These are phyloP conservation scores for Rallus limicola DNA, from an alignment of 2,113 vertebrate species.

Conservation along the genomic window DNA sequence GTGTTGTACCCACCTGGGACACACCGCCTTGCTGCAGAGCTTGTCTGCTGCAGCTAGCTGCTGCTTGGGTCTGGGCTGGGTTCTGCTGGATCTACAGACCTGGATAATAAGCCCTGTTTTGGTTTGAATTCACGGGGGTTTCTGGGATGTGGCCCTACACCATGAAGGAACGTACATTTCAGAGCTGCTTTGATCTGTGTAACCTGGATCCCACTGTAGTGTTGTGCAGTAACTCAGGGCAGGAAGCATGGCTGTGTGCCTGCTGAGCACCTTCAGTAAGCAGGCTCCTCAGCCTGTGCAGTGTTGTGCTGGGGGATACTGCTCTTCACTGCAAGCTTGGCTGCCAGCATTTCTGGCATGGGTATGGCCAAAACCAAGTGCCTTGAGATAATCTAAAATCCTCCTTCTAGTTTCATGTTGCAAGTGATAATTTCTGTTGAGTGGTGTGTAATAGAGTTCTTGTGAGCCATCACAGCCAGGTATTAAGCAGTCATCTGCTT, in stretches of 20 bases:
- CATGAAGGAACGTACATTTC: not conserved
- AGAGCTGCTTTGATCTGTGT: not conserved
- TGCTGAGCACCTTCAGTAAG: not conserved
- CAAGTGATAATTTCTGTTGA: not conserved
- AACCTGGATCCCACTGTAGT: not conserved
- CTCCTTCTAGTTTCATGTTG: not conserved
- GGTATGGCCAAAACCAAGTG: not conserved
- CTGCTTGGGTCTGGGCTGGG: not conserved
- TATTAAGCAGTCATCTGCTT: not conserved
- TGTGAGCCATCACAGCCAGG: not conserved
- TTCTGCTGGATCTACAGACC: not conserved
- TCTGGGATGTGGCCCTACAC: not conserved
- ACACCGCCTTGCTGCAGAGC: not conserved
- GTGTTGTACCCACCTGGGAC: not conserved
- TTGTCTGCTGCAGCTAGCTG: not conserved
- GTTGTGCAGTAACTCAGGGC: not conserved
- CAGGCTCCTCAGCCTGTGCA: not conserved
- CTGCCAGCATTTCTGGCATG: not conserved
- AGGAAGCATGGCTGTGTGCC: not conserved
- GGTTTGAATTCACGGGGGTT: not conserved
- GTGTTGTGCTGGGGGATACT: not conserved
- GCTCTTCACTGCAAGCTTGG: not conserved
- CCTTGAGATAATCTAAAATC: not conserved
- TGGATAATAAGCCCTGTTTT: not conserved
- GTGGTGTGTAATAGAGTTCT: not conserved